phyloP scores from a whole-genome alignment of 2,113 vertebrate genomes.

The Zootoca vivipara region DNA sequence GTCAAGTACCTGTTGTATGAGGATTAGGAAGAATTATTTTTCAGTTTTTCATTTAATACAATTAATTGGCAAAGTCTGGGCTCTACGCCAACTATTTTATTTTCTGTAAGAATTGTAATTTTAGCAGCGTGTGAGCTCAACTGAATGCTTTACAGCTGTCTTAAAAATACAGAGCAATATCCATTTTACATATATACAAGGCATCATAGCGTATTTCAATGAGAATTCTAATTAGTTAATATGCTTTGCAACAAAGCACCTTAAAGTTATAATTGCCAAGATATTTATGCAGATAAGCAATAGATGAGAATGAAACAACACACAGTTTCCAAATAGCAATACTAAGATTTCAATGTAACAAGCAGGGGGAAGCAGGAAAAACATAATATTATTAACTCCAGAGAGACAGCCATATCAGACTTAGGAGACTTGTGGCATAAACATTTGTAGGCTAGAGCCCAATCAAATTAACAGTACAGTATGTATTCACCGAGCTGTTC shows the following conservation, averaged over 20 bases:
- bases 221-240: slow-evolving; percentile 45
- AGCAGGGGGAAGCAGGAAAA: slow-evolving; percentile 5
- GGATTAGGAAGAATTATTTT: slow-evolving; percentile 10
- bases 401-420: background rate
- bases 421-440: background rate
- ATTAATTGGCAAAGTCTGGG: slow-evolving; percentile 58
- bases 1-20: background rate
- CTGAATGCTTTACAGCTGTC: slow-evolving; percentile 17
- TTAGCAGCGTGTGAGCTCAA: slow-evolving; percentile 16
- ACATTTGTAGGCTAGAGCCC: background rate
- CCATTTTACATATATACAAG: slow-evolving; percentile 49
- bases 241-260: background rate
- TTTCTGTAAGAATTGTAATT: slow-evolving; percentile 52
- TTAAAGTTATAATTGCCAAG: slow-evolving; percentile 40
- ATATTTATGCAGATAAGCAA: slow-evolving; percentile 31
- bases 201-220: slow-evolving; percentile 17
- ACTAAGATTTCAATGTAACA: slow-evolving; percentile 47
- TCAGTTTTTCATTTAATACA: slow-evolving; percentile 50
- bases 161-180: slow-evolving; percentile 38
- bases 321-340: background rate
- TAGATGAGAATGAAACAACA: slow-evolving; percentile 29
- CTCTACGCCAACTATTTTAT: slow-evolving; percentile 52
- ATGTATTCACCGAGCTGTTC: background rate
- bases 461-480: background rate
- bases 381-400: background rate